Evolutionary conservation across 1,140 invertebrate species (phyloP).

Genomic region (Drosophila punjabiensis): DNA sequence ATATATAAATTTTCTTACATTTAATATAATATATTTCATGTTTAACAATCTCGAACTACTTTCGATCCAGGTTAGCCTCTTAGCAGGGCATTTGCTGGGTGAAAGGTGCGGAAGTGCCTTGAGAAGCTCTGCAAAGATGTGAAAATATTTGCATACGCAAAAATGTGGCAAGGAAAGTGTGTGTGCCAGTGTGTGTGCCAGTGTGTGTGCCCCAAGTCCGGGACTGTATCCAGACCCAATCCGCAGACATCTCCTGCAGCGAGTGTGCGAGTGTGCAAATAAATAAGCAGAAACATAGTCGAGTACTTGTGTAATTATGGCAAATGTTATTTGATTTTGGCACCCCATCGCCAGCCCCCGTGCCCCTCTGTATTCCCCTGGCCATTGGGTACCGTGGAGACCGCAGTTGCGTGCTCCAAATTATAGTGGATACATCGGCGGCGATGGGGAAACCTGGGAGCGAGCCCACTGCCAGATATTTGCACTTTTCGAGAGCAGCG

Average conservation of each 20-base stretch:
- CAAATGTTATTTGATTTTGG: constrained; percentile 64
- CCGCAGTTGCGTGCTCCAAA: constrained; percentile 49
- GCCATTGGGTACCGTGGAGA: not conserved
- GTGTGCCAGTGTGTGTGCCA: not conserved
- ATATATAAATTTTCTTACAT: not conserved
- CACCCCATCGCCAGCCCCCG: constrained; percentile 13
- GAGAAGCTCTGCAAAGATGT: constrained; percentile 26
- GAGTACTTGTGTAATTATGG: constrained; percentile 65
- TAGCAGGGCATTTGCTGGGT: constrained; percentile 16
- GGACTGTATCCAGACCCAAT: constrained; percentile 9
- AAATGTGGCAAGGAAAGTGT: constrained; percentile 54
- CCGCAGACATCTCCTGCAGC: constrained; percentile 27
- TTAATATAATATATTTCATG: not conserved
- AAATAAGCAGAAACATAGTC: constrained; percentile 63
- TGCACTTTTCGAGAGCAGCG: constrained; percentile 55
- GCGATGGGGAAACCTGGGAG: constrained; percentile 7
- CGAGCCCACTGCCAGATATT: constrained; percentile 37
- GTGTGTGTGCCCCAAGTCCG: not conserved
- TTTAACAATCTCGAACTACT: fast-evolving
- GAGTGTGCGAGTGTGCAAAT: constrained; percentile 30
- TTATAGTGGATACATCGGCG: constrained; percentile 20
- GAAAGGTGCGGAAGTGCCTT: constrained; percentile 63
- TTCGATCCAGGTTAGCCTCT: not conserved
- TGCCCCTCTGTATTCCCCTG: not conserved
- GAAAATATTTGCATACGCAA: constrained; percentile 61